These are phyloP conservation scores for Dicrurus megarhynchus DNA, from an alignment of 2,113 vertebrate genomes.

Conservation along the genomic window DNA sequence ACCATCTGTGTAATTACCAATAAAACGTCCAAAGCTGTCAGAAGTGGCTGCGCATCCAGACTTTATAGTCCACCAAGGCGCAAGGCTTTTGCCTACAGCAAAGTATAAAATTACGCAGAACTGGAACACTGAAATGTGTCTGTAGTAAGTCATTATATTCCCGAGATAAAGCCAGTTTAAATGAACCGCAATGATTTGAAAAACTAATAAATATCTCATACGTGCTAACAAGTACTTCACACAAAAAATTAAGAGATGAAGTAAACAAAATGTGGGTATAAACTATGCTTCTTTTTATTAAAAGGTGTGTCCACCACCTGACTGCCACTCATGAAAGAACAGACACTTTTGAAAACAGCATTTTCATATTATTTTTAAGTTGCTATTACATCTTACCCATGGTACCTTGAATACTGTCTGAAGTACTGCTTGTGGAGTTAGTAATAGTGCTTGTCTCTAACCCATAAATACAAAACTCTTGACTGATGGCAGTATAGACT, in stretches of 20 bases:
- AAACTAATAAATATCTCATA: constrained; percentile 43
- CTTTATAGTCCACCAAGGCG: constrained; percentile 52
- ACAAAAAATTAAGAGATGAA: not conserved
- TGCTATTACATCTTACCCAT: not conserved
- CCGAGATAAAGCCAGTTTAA: constrained; percentile 14
- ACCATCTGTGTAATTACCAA: constrained; percentile 69
- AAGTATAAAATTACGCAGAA: constrained; percentile 41
- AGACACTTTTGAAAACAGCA: not conserved
- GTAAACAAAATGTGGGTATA: not conserved
- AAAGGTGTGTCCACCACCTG: not conserved
- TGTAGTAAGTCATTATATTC: constrained; percentile 49
- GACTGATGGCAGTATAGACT: not conserved
- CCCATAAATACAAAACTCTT: not conserved
- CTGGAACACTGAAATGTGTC: constrained; percentile 27
- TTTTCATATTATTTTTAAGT: not conserved
- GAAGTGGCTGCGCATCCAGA: constrained; percentile 44
- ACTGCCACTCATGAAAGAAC: not conserved
- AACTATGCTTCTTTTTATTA: not conserved
- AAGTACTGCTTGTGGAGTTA: not conserved
- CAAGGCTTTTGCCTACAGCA: constrained; percentile 55
- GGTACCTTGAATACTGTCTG: not conserved
- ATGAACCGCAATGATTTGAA: constrained; percentile 24
- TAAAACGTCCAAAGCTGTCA: constrained; percentile 66
- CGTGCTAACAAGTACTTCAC: not conserved
- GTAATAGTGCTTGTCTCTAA: not conserved